Evolutionary conservation across 2,888 invertebrate species (phyloP), one percentile per base, ranked within the genome.

Genomic region (Hybos culiciformis): DNA sequence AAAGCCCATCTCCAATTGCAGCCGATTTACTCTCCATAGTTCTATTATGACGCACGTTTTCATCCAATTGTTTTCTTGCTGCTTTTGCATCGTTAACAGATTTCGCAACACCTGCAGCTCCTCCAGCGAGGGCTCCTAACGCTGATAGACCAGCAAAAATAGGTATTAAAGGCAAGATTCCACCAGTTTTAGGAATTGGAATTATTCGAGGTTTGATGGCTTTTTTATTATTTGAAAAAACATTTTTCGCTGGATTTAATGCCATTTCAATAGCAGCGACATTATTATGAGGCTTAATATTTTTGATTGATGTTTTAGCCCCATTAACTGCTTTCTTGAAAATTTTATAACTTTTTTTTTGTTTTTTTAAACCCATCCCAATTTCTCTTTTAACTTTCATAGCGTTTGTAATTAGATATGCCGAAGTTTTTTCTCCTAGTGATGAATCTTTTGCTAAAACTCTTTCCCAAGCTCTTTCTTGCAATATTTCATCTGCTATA

Each of bases 81-180:
- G 37, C 42, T 41, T 55, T 57, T 4, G 56, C 52, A 38, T 58
- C 52, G 45, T 58, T 59, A 5, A 59, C 53, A n/a, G 59, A 54
- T 41, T 58, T 61, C 5, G 56, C 54, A 21, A 63, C 54, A 38
- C 55, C 56, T 14, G 59, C 54, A 21, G 56, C 56, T 14, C 60
- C 59, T 19, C 62, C 61, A 6, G 54, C 52, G 45, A 62, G 48
- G 23, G 56, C 51, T 1, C 60, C 63, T 9, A 54, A 15, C 15
- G 61, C 61, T 29, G 52, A 50, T 23, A 61, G 45, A 12, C 56
- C 59, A 1, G 60, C 59, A 53, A 61, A 60, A 14, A 62, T 47
- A 3, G 60, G 60, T 11, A 62, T 52, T 17, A 61, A 47, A 8
- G 58, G 60, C 39, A 61, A 43, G 15, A 59, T 42, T 19, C 60